Conservation (phyloP, 2,888 invertebrate genomes). For the Xanthia togata region DNA sequence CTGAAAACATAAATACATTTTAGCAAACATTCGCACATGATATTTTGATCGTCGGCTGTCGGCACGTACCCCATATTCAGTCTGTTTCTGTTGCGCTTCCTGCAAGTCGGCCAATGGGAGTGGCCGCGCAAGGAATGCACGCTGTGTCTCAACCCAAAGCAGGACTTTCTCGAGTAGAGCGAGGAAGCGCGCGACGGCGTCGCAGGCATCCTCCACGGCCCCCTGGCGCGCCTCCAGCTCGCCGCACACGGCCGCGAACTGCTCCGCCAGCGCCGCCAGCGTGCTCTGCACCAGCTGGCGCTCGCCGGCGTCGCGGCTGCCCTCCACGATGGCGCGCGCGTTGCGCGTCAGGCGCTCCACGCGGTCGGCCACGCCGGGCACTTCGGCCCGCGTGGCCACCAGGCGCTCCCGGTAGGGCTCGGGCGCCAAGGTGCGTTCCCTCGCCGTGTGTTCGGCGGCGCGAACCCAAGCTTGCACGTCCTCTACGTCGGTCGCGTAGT, state of each 20-base stretch:
- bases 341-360: conserved; percentile 94
- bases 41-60: neutral
- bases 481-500: conserved; percentile 95
- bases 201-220: conserved; percentile 96
- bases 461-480: conserved; percentile 96
- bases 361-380: conserved; percentile 93
- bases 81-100: conserved; percentile 95
- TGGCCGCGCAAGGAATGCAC: conserved; percentile 94
- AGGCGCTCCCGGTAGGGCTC: conserved; percentile 94
- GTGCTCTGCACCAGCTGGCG: conserved; percentile 94
- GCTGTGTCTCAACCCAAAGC: conserved; percentile 96
- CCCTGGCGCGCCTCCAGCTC: conserved; percentile 96
- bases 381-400: conserved; percentile 94
- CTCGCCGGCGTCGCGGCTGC: conserved; percentile 94
- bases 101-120: conserved; percentile 94
- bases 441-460: conserved; percentile 95
- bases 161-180: conserved; percentile 95
- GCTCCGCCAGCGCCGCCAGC: conserved; percentile 94
- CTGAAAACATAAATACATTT: conserved; percentile 85
- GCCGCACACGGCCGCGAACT: conserved; percentile 94
- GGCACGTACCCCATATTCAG: conserved; percentile 94
- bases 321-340: conserved; percentile 94
- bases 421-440: conserved; percentile 95
- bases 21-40: conserved; percentile 23
- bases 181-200: conserved; percentile 96